A percentile compares a stretch with the other conserved stretches of the same genome.
Conservation (phyloP, 2,797 vertebrate genomes). For the Halcyon smyrnensis region DNA sequence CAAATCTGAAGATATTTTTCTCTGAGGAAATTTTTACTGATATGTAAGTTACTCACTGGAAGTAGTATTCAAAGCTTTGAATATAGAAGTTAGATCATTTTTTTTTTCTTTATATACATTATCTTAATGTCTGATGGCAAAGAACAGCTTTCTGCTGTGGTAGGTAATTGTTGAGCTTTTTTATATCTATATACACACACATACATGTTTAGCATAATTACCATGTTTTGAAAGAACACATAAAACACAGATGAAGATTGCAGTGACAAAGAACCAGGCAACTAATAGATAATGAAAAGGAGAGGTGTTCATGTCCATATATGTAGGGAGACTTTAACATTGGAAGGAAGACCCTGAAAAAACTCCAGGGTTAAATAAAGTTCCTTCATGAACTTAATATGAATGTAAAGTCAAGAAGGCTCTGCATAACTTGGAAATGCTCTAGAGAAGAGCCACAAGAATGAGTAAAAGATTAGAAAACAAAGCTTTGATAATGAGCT, state of each 20-base stretch:
- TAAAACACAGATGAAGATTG: neutral
- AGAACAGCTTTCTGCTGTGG: neutral
- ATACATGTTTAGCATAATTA: neutral
- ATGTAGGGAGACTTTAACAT: neutral
- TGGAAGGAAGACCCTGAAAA: neutral
- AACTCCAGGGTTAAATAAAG: neutral
- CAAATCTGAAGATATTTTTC: neutral
- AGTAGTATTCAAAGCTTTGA: neutral
- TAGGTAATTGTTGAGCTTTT: neutral
- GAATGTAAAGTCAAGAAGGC: neutral
- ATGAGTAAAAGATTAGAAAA: neutral
- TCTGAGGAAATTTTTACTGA: neutral
- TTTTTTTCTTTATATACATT: neutral
- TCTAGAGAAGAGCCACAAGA: neutral
- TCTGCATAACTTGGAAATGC: neutral
- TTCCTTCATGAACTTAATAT: neutral
- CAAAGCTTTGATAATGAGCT: slow-evolving; percentile 10
- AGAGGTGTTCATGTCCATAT: neutral
- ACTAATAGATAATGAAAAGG: neutral
- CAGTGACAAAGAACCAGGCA: neutral
- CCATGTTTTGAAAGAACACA: neutral
- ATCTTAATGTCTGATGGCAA: neutral
- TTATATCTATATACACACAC: neutral
- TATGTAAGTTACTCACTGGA: neutral
- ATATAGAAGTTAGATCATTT: neutral